Evolutionary conservation across 35 echinoderm and acorn worm species (phyloP).

Genomic region (Antedon bifida): DNA sequence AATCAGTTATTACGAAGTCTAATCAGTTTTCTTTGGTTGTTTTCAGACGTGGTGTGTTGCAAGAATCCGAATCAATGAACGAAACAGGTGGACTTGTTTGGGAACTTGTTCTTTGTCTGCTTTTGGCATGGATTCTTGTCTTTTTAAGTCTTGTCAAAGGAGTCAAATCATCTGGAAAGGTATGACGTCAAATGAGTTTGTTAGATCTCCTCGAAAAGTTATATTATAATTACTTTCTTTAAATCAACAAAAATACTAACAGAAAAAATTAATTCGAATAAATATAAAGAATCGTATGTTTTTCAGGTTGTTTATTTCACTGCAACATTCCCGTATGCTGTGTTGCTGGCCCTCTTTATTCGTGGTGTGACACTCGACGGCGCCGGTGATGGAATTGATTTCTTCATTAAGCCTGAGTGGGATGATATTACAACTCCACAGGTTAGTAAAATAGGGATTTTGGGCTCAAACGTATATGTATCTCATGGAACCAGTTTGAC

Average conservation of each 20-base stretch:
- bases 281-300: too few relatives aligned
- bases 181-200: too few relatives aligned
- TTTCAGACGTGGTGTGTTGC: conserved; percentile 39
- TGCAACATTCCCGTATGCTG: conserved; percentile 63
- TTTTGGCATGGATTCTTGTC: conserved; percentile 35
- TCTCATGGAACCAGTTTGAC: too few relatives aligned
- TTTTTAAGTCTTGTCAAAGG: conserved; percentile 63
- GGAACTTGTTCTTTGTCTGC: conserved; percentile 34
- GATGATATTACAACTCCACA: conserved; percentile 22
- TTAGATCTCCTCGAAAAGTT: too few relatives aligned
- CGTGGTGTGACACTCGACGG: conserved; percentile 50
- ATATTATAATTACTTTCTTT: too few relatives aligned
- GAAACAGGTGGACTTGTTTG: conserved; percentile 43
- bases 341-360: conserved; percentile 40
- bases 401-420: conserved; percentile 52
- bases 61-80: conserved; percentile 43
- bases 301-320: conserved; percentile 62
- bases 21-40: too few relatives aligned
- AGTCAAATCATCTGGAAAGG: conserved; percentile 75
- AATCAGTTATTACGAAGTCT: too few relatives aligned
- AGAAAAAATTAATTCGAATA: too few relatives aligned
- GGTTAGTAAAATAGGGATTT: conserved; percentile 29
- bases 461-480: too few relatives aligned
- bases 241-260: too few relatives aligned
- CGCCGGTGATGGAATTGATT: conserved; percentile 41